phyloP scores from a whole-genome alignment of 2,888 invertebrate genomes.

The Julus scanicus region DNA sequence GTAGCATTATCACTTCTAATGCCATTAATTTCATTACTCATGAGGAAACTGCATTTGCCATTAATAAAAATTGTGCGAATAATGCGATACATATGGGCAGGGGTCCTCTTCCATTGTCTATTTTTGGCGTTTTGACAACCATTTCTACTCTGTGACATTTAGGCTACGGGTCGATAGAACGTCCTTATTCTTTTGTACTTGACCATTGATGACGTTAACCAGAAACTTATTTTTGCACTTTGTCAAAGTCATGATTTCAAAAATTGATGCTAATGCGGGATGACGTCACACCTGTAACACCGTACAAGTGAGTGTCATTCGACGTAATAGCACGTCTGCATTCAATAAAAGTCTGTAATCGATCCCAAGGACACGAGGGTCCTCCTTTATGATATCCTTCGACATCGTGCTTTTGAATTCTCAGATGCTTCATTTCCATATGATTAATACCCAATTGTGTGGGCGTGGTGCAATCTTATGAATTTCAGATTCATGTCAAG shows the following conservation, averaged over 20 bases:
- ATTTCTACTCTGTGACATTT: neutral
- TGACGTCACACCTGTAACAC: constrained; percentile 5
- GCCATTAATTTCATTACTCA: neutral
- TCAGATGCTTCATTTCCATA: no score
- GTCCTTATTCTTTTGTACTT: neutral
- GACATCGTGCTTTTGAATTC: no score
- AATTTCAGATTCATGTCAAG: no score
- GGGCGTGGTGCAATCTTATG: no score
- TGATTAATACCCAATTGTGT: no score
- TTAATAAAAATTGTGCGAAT: neutral
- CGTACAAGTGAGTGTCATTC: neutral
- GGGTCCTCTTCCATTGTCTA: neutral
- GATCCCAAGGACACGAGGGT: neutral
- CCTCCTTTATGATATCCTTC: neutral
- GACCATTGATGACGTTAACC: neutral
- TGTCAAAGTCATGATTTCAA: neutral
- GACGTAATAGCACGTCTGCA: no score
- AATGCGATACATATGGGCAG: neutral
- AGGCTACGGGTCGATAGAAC: constrained; percentile 20
- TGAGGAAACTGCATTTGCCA: neutral
- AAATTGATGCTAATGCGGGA: neutral
- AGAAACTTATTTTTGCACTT: neutral
- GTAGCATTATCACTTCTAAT: neutral
- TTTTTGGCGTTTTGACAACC: constrained; percentile 26
- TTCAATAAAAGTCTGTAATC: neutral